phyloP scores from a whole-genome alignment of 2,888 invertebrate species.

The Megaustenia siamemsis region DNA sequence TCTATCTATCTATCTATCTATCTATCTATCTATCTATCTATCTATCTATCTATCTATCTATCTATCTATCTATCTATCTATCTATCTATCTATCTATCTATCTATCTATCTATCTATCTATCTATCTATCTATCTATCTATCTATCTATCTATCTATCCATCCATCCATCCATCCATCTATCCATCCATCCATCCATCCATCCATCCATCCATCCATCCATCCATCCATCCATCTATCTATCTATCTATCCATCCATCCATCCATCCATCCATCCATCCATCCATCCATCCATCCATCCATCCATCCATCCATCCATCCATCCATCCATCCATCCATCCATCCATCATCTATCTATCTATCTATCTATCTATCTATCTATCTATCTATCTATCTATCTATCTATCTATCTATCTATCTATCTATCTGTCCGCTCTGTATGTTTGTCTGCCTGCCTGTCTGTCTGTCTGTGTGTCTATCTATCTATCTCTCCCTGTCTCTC shows the following conservation, averaged over 20 bases:
- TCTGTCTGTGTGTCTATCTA: background rate
- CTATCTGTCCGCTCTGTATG: background rate
- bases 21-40: background rate
- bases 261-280: background rate
- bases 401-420: constrained; percentile 1
- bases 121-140: too few species aligned
- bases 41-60: background rate
- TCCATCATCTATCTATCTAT: constrained; percentile 1
- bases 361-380: constrained; percentile 12
- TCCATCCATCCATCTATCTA: background rate
- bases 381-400: constrained; percentile 9
- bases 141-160: too few species aligned
- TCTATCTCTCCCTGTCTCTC: background rate
- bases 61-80: background rate
- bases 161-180: too few species aligned
- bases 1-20: background rate
- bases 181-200: background rate
- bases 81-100: background rate
- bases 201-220: background rate
- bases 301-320: background rate
- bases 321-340: background rate
- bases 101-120: background rate
- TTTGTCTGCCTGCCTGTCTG: background rate
- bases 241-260: background rate
- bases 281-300: background rate